Evolutionary conservation across 2,113 vertebrate species (phyloP), one percentile per base, ranked within the genome.

Genomic region (Dasyurus viverrinus): DNA sequence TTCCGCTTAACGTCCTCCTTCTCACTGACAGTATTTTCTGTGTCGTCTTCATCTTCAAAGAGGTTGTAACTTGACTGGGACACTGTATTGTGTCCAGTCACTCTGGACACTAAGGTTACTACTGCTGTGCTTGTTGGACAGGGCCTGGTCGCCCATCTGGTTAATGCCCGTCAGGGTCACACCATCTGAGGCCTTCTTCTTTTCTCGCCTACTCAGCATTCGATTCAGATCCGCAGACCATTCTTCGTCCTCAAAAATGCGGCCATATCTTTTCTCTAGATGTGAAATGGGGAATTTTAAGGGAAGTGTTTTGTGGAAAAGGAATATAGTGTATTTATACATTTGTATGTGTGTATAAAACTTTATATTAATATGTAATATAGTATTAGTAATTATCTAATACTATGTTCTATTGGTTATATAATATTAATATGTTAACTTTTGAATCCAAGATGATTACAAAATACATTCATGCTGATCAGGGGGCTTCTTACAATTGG

Each of bases 141-240:
- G 94, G 54, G 95, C 97, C 95, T 99, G 99, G 50, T 99, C 99
- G 42, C 99, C 99, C 0, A 99, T 99, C 93, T 99, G 99, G 97
- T 97, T 99, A 98, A 99, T 99, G 91, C 99, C 99, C 0, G 99
- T 99, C 97, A 99, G 98, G 22, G 99, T 99, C 93, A 99, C 99
- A 1, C 99, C 99, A 1, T 99, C 99, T 0, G 98, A 95, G 4
- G 98, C 98, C 98, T 99, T 99, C 98, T 99, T 99, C 97, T 99
- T 99, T 93, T 99, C 99, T 97, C 99, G 98, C 90, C 99, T 98
- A 92, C 99, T 99, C 55, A 99, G 99, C 1, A 99, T 99, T 27
- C 99, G 99, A 90, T 99, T 99, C 97, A 99, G 98, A 93, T 99
- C 99, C 97, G 99, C 97, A 60, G 99, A 99, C 99, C 99, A 99